Evolutionary conservation across 2,113 vertebrate species (phyloP).

Genomic region (Solea senegalensis): DNA sequence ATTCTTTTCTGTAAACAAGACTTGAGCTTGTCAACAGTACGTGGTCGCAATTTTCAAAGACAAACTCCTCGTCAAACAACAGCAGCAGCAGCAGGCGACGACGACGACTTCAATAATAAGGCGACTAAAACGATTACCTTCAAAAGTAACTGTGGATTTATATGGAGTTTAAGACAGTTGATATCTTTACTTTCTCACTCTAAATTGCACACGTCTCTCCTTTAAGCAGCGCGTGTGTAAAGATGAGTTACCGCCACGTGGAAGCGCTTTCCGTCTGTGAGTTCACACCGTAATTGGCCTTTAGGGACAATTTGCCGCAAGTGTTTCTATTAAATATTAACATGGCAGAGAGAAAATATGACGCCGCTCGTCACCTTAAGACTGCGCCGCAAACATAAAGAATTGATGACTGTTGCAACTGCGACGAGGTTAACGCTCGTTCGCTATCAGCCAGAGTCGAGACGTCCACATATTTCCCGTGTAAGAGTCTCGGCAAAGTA

Average conservation of each 20-base stretch:
- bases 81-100: no score
- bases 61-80: no score
- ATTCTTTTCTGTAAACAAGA: no score
- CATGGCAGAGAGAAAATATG: constrained; percentile 60
- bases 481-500: constrained; percentile 35
- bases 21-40: no score
- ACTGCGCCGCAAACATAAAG: constrained; percentile 71
- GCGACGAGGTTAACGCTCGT: constrained; percentile 42
- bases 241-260: constrained; percentile 34
- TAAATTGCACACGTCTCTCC: background rate
- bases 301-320: constrained; percentile 75
- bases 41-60: no score
- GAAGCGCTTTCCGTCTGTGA: constrained; percentile 32
- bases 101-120: no score
- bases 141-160: no score
- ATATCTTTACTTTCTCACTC: no score
- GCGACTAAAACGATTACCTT: no score
- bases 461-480: constrained; percentile 44
- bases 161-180: no score
- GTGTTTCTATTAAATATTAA: constrained; percentile 80
- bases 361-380: constrained; percentile 44
- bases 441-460: constrained; percentile 23
- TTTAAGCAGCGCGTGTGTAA: background rate
- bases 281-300: constrained; percentile 69
- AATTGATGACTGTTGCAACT: constrained; percentile 69